These are phyloP conservation scores for Piezodorus guildinii DNA, from an alignment of 1,140 invertebrate genomes.

Conservation along the genomic window DNA sequence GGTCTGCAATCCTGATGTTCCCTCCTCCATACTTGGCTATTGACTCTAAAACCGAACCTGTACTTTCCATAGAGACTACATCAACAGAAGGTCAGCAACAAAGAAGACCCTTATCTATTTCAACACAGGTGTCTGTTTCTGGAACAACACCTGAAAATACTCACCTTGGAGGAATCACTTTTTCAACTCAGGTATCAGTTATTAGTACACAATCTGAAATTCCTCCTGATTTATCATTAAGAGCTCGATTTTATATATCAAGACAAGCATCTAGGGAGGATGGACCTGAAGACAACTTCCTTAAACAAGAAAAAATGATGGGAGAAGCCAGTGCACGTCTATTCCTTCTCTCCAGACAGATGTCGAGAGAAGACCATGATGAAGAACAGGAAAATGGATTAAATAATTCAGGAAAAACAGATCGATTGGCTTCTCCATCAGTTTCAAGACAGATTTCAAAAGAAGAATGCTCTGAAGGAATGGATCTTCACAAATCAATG, in stretches of 20 bases:
- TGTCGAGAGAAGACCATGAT: too few species aligned
- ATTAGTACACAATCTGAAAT: background rate
- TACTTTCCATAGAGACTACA: background rate
- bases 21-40: background rate
- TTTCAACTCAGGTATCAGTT: conserved; percentile 2
- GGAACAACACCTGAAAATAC: background rate
- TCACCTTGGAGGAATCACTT: background rate
- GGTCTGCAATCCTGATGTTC: conserved; percentile 1
- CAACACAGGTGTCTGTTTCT: background rate
- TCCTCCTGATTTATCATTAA: background rate
- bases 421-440: too few species aligned
- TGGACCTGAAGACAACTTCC: background rate
- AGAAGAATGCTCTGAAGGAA: too few species aligned
- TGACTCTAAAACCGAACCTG: background rate
- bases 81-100: background rate
- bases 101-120: conserved; percentile 1
- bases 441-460: too few species aligned
- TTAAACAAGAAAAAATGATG: too few species aligned
- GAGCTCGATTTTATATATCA: background rate
- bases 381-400: too few species aligned
- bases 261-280: conserved; percentile 4
- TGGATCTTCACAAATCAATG: too few species aligned
- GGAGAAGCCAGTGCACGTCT: too few species aligned
- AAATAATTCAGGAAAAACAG: too few species aligned
- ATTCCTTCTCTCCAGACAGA: too few species aligned